Evolutionary conservation across 92 coral and sea anemone genomes (phyloP).

Genomic region (Scolanthus callimorphus): DNA sequence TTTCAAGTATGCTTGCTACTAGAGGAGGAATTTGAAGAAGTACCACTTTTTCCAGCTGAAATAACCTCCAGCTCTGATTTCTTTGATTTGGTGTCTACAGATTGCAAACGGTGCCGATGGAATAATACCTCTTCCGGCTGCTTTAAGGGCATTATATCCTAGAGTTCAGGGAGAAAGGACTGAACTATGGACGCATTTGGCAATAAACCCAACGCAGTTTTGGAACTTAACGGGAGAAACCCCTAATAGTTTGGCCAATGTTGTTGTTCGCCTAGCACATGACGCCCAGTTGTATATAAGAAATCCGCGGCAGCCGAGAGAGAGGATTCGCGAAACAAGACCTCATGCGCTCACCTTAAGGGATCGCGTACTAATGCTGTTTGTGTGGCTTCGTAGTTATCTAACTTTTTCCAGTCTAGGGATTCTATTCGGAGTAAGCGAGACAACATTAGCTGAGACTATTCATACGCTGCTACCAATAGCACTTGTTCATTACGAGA

Average conservation of each 20-base stretch:
- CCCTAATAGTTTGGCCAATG: conserved; percentile 17
- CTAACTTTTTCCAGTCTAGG: conserved; percentile 20
- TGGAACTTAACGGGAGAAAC: no score
- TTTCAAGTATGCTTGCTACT: no score
- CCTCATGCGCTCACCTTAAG: conserved; percentile 18
- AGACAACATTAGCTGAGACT: conserved; percentile 29
- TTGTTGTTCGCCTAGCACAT: conserved; percentile 17
- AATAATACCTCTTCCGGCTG: no score
- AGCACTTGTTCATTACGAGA: conserved; percentile 25
- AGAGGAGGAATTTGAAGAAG: no score
- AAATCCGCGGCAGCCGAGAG: conserved; percentile 28
- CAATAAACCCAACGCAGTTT: no score
- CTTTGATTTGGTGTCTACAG: no score
- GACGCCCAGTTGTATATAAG: conserved; percentile 22
- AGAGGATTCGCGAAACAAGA: conserved; percentile 20
- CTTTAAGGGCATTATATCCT: no score
- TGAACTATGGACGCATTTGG: no score
- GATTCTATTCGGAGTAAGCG: conserved; percentile 26
- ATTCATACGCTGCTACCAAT: conserved; percentile 9
- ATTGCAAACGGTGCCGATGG: no score
- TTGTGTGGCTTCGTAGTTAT: conserved; percentile 35
- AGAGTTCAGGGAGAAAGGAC: no score
- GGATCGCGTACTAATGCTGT: conserved; percentile 34
- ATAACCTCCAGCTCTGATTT: no score
- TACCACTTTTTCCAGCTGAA: no score